phyloP scores from a whole-genome alignment of 2,888 invertebrate genomes.

The Adelphocoris suturalis region DNA sequence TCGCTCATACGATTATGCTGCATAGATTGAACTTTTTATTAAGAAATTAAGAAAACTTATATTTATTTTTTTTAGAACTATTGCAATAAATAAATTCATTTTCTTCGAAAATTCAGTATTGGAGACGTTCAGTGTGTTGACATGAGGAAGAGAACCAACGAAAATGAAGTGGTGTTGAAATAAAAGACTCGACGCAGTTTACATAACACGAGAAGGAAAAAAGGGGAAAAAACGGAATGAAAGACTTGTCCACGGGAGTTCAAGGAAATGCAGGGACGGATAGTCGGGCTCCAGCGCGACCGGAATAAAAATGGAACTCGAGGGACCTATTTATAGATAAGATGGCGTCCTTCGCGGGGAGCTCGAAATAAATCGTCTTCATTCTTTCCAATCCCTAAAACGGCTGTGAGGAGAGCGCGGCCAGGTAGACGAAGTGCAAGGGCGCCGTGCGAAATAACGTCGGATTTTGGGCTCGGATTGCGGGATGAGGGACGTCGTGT shows the following conservation, averaged over 20 bases:
- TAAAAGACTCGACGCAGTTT: slow-evolving; percentile 8
- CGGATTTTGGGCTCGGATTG: neutral
- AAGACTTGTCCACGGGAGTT: neutral
- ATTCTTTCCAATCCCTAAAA: slow-evolving; percentile 47
- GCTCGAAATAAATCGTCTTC: slow-evolving; percentile 45
- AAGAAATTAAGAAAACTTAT: too few species aligned
- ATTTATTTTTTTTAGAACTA: too few species aligned
- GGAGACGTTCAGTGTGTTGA: too few species aligned
- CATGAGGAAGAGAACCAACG: neutral
- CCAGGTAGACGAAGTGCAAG: slow-evolving; percentile 26
- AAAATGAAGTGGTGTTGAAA: neutral
- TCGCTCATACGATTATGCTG: too few species aligned
- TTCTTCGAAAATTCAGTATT: too few species aligned
- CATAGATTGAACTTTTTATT: too few species aligned
- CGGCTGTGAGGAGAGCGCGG: neutral
- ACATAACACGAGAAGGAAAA: slow-evolving; percentile 12
- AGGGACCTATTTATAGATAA: slow-evolving; percentile 18
- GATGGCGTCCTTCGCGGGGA: slow-evolving; percentile 40
- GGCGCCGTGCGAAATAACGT: neutral
- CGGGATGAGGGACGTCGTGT: neutral
- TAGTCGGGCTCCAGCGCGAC: slow-evolving; percentile 33
- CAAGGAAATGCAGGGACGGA: slow-evolving; percentile 39
- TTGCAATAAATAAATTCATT: too few species aligned
- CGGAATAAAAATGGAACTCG: slow-evolving; percentile 35
- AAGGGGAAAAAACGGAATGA: neutral